These are phyloP conservation scores for Melitaea athalia DNA, from an alignment of 2,888 invertebrate species.

Conservation along the genomic window DNA sequence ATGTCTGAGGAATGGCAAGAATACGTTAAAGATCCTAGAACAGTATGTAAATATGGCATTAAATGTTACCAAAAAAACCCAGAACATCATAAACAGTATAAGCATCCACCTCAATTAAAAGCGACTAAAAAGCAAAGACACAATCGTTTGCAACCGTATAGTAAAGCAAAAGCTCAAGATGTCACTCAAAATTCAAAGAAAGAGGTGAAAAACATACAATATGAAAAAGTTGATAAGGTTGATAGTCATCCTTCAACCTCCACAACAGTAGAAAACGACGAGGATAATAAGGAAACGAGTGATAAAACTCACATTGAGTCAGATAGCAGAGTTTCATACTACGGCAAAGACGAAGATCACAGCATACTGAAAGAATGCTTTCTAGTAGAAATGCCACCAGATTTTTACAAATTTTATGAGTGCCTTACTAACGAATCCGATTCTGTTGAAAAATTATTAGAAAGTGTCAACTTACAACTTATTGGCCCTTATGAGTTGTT, in stretches of 20 bases:
- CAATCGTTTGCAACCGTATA: conserved; percentile 53
- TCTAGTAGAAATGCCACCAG: conserved; percentile 92
- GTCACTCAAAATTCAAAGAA: neutral
- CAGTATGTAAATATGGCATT: conserved; percentile 88
- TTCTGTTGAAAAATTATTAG: conserved; percentile 83
- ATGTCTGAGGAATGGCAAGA: conserved; percentile 70
- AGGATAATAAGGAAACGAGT: neutral
- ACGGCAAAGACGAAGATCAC: conserved; percentile 74
- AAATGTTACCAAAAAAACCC: conserved; percentile 93
- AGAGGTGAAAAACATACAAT: no score
- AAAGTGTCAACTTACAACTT: conserved; percentile 85
- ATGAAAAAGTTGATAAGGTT: neutral
- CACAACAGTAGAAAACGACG: conserved; percentile 3
- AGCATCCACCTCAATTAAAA: conserved; percentile 84
- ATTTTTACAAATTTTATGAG: conserved; percentile 93
- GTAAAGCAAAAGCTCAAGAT: conserved; percentile 38
- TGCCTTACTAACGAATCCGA: conserved; percentile 83
- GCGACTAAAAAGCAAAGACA: conserved; percentile 41
- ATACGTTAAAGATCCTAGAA: conserved; percentile 72
- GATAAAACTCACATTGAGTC: conserved; percentile 12
- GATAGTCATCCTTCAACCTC: conserved; percentile 11
- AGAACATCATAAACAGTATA: conserved; percentile 87
- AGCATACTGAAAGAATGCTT: conserved; percentile 87
- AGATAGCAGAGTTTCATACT: conserved; percentile 50
- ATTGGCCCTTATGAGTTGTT: conserved; percentile 95